phyloP scores from a whole-genome alignment of 2,113 vertebrate species.

The Propithecus coquereli region DNA sequence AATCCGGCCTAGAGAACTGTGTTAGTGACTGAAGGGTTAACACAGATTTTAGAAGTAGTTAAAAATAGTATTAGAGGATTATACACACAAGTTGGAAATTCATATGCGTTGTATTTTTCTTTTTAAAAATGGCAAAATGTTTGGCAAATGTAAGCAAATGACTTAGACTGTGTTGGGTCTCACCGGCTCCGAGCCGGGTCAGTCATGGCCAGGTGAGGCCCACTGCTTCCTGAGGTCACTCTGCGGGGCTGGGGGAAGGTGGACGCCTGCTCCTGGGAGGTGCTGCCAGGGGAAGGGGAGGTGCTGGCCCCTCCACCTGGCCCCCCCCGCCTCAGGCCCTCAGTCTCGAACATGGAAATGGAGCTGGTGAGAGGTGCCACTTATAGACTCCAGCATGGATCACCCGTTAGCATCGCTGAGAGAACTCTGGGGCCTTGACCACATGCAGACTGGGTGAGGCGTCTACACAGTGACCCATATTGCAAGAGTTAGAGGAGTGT shows the following conservation, averaged over 20 bases:
- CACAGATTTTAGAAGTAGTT: conserved; percentile 69
- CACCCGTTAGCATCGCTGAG: conserved; percentile 59
- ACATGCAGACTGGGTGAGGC: conserved; percentile 58
- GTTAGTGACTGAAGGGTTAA: conserved; percentile 79
- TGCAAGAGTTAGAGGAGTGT: not conserved
- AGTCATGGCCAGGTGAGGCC: conserved; percentile 68
- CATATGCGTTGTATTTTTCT: conserved; percentile 58
- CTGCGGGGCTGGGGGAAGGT: conserved; percentile 72
- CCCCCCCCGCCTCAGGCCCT: conserved; percentile 54
- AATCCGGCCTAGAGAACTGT: conserved; percentile 69
- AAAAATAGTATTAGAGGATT: conserved; percentile 76
- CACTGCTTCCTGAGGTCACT: conserved; percentile 73
- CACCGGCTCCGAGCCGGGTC: conserved; percentile 73
- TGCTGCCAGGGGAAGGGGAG: not conserved
- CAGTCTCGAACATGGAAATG: conserved; percentile 64
- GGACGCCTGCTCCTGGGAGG: conserved; percentile 26
- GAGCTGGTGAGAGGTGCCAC: conserved; percentile 78
- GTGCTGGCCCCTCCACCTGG: not conserved
- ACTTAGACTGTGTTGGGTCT: conserved; percentile 75
- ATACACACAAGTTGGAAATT: conserved; percentile 79
- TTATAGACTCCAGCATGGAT: conserved; percentile 53
- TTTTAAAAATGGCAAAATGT: conserved; percentile 79
- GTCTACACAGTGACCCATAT: conserved; percentile 63
- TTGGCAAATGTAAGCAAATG: conserved; percentile 82
- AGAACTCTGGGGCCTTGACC: conserved; percentile 52